Base-by-base conservation (phyloP, 1,140 invertebrate species). In the Achatina immaculata region DNA sequence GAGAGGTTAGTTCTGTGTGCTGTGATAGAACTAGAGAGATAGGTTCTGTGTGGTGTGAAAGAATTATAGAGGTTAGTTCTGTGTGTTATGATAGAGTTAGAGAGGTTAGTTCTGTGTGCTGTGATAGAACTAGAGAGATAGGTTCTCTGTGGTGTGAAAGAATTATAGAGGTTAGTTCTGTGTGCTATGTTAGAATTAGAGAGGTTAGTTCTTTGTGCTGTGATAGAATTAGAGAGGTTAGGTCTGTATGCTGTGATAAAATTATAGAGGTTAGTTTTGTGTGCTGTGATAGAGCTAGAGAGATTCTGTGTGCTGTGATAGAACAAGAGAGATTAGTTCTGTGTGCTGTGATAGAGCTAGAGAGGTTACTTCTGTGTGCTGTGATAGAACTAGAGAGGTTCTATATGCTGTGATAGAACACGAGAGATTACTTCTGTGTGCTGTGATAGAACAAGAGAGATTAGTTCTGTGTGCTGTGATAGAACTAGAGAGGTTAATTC, bases 401-500 rank as follows among this genome's bases (percentile, higher is more conserved):
- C 51, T 55, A 16, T 55, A n/a, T 55, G 51, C 14, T 55, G 51
- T 14, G n/a, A 55, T 16, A 55, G n/a, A 55, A n/a, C 14, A n/a
- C 14, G 51, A 55, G 14, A 16, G 51, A n/a, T 16, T 55, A n/a
- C 14, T 55, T 16, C 51, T 55, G 51, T 55, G n/a, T n/a, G n/a
- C n/a, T n/a, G n/a, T n/a, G n/a, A n/a, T n/a, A n/a, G n/a, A n/a
- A n/a, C 65, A n/a, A n/a, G n/a, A n/a, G n/a, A n/a, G n/a, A n/a
- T n/a, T n/a, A n/a, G n/a, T n/a, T n/a, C n/a, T n/a, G n/a, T n/a
- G n/a, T n/a, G n/a, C n/a, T n/a, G n/a, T n/a, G n/a, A n/a, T n/a
- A n/a, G n/a, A n/a, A 11, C 65, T 31, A 58, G 75, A 65, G 75
- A 77, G 75, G 75, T 77, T 21, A 58, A 55, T 77, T 34, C n/a